These are phyloP conservation scores for mouse (Mus musculus) DNA, from an alignment of 2,113 vertebrate genomes.

Conservation along the genomic window GRCm39 chr4:84263001-84263500, in stretches of 20 bases:
- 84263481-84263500: slow-evolving; percentile 57
- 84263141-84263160: not conserved
- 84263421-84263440: slow-evolving; percentile 61
- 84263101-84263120: not conserved
- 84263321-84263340: slow-evolving; percentile 47
- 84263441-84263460: slow-evolving; percentile 63
- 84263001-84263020: not conserved
- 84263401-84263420: slow-evolving; percentile 47
- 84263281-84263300: not conserved
- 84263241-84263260: not conserved
- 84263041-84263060: not conserved
- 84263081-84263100: not conserved
- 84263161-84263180: not conserved
- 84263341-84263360: slow-evolving; percentile 34
- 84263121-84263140: not conserved
- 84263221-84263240: not conserved
- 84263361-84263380: slow-evolving; percentile 34
- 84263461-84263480: slow-evolving; percentile 64
- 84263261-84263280: too few species aligned
- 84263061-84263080: not conserved
- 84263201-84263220: not conserved
- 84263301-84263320: not conserved
- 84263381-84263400: slow-evolving; percentile 22
- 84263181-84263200: not conserved
- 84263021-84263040: not conserved